These are phyloP conservation scores for Tenthredo distinguenda DNA, from an alignment of 2,888 invertebrate genomes.

Conservation along the genomic window DNA sequence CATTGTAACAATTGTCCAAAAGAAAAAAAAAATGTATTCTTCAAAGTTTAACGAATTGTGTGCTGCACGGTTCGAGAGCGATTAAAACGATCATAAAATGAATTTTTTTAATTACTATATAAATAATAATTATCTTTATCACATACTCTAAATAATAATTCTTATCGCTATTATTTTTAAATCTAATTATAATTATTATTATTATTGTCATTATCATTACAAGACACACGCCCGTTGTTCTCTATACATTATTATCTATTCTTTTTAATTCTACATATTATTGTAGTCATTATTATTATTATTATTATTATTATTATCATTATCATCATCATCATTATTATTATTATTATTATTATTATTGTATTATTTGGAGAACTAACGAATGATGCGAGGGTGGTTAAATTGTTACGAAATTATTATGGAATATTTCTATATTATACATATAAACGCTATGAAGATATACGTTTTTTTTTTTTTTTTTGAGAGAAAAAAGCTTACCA, in stretches of 20 bases:
- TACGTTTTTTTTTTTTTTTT: conserved; percentile 11
- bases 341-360: conserved; percentile 16
- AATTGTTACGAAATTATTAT: conserved; percentile 19
- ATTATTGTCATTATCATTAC: conserved; percentile 59
- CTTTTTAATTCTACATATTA: conserved; percentile 38
- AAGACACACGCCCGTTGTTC: conserved; percentile 28
- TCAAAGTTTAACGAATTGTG: conserved; percentile 67
- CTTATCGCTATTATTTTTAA: conserved; percentile 51
- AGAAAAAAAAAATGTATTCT: conserved; percentile 62
- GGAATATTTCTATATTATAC: conserved; percentile 3
- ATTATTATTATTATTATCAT: conserved; percentile 12
- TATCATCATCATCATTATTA: background rate
- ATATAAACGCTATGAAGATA: conserved; percentile 8
- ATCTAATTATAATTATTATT: conserved; percentile 49
- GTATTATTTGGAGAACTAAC: conserved; percentile 32
- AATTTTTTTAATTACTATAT: conserved; percentile 67
- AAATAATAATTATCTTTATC: conserved; percentile 68
- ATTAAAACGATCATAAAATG: conserved; percentile 66
- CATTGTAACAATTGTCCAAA: conserved; percentile 43
- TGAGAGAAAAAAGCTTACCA: background rate
- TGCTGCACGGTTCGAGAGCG: conserved; percentile 57
- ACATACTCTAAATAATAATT: conserved; percentile 57
- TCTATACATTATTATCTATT: conserved; percentile 24
- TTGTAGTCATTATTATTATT: conserved; percentile 36
- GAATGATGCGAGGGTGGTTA: conserved; percentile 19